These are phyloP conservation scores for Epizoanthus ramosus DNA, from an alignment of 92 coral and sea anemone genomes.

Conservation along the genomic window DNA sequence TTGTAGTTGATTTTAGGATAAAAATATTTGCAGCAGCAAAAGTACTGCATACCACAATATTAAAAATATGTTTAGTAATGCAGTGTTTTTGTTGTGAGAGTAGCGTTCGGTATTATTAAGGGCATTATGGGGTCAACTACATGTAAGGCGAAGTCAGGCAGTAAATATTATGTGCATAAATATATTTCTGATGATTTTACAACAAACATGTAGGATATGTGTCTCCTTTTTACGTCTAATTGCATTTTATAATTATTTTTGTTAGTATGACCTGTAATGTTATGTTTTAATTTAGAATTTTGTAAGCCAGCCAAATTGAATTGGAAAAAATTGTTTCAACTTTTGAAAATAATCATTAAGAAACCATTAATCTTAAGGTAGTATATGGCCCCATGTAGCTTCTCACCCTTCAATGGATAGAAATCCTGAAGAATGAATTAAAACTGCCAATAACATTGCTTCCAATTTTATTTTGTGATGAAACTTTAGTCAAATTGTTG, in stretches of 20 bases:
- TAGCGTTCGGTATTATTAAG: neutral
- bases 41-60: neutral
- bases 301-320: constrained; percentile 9
- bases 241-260: constrained; percentile 25
- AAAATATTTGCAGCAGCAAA: neutral
- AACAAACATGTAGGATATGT: neutral
- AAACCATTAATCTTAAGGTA: constrained; percentile 24
- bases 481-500: neutral
- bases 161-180: constrained; percentile 23
- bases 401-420: neutral
- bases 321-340: constrained; percentile 13
- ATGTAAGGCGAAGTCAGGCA: constrained; percentile 3
- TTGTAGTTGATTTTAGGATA: neutral
- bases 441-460: neutral
- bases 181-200: constrained; percentile 15
- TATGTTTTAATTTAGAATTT: constrained; percentile 34
- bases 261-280: constrained; percentile 34
- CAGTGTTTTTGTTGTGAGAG: neutral
- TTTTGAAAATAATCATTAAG: constrained; percentile 27
- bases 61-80: neutral
- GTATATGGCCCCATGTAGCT: neutral
- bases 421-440: neutral
- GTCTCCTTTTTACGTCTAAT: neutral
- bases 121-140: neutral
- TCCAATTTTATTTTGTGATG: neutral